Evolutionary conservation across 2,113 vertebrate genomes (phyloP), one percentile per base, ranked within the genome.

Genomic region (Hypocryptadius cinnamomeus): DNA sequence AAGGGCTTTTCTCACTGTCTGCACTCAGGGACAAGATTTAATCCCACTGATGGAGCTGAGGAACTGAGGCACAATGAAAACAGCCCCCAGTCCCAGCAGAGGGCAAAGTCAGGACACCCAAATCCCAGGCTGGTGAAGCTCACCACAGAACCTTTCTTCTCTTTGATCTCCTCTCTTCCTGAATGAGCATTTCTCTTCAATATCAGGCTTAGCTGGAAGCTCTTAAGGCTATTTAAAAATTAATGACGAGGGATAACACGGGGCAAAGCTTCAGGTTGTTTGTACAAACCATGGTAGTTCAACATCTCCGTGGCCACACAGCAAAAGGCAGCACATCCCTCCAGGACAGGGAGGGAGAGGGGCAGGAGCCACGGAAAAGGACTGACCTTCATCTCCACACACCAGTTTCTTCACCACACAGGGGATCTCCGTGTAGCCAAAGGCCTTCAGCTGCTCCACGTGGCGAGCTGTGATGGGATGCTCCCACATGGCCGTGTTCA

Each of bases 401-500:
- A 98, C 98, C 7, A 99, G 97, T 78, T 98, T 99, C 97, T 99
- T 99, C 87, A 95, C 92, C 82, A 99, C 97, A 31, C 99, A 99
- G 54, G 99, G 98, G 84, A 99, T 97, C 97, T 99, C 99, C 0
- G 88, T 72, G 56, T 99, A 99, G 93, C 99, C 99, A 53, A 99
- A 99, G 91, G 87, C 96, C 79, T 97, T 98, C 22, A 99, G 98
- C 60, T 90, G 98, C 92, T 96, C 96, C 79, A 99, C 96, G 39
- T 99, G 99, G 91, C 76, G 98, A 18, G 97, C 97, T 6, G 99
- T 99, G 91, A 99, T 93, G 18, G 99, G 99, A 96, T 99, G 99
- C 42, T 98, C 97, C 99, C 99, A 99, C 99, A 99, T 99, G 80
- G 98, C 98, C 0, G 99, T 99, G 96, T 99, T 99, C 99, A 99